Conservation (phyloP, 2,797 vertebrate genomes). For the Rhinogobio ventralis region DNA sequence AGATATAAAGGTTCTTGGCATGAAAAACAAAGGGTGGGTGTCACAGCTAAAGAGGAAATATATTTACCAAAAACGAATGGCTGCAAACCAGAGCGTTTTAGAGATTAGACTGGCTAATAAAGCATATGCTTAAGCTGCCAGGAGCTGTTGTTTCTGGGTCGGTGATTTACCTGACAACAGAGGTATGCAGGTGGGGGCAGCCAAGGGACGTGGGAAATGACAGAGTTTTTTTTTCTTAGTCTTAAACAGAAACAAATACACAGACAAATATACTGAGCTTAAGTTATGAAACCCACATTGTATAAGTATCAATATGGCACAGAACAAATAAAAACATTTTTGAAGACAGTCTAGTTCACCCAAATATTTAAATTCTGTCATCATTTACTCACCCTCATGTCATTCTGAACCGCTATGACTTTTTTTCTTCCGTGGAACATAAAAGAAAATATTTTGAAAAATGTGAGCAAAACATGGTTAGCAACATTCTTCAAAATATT, state of each 20-base stretch:
- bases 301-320: no score
- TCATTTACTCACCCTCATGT: neutral
- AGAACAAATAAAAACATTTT: neutral
- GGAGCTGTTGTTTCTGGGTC: constrained; percentile 53
- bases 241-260: constrained; percentile 10
- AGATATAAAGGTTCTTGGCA: constrained; percentile 52
- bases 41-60: constrained; percentile 55
- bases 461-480: neutral
- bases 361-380: neutral
- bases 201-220: constrained; percentile 64
- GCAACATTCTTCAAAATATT: neutral
- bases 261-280: constrained; percentile 21
- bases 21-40: constrained; percentile 58
- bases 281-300: neutral
- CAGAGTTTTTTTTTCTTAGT: constrained; percentile 55
- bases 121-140: constrained; percentile 54
- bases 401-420: neutral
- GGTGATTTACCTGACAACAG: constrained; percentile 70
- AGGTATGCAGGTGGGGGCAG: constrained; percentile 67
- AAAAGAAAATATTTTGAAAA: neutral
- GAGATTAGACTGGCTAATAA: constrained; percentile 53
- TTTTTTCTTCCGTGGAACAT: neutral
- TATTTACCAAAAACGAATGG: constrained; percentile 45
- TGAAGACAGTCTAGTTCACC: neutral
- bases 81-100: constrained; percentile 54